phyloP scores from a whole-genome alignment of 2,797 vertebrate genomes.

The Phoebastria nigripes region DNA sequence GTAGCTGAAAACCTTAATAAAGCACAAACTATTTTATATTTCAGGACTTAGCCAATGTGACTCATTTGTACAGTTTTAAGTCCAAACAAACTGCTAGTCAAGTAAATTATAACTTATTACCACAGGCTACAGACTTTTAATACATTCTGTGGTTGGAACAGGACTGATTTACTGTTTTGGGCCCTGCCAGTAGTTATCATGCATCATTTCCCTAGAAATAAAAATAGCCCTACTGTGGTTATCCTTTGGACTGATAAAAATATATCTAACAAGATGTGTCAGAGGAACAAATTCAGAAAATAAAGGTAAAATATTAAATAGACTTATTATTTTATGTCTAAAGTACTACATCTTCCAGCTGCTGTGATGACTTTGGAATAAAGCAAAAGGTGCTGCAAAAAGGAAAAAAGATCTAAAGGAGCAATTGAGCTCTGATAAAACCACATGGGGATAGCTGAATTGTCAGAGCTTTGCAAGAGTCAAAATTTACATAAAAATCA shows the following conservation, averaged over 20 bases:
- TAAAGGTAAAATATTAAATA: conserved; percentile 65
- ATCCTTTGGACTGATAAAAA: conserved; percentile 66
- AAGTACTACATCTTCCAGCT: conserved; percentile 50
- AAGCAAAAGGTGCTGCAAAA: conserved; percentile 37
- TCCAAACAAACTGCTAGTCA: conserved; percentile 55
- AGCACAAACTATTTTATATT: conserved; percentile 44
- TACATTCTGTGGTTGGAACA: conserved; percentile 25
- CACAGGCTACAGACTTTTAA: conserved; percentile 55
- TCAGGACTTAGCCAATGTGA: conserved; percentile 40
- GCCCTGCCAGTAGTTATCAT: conserved; percentile 24
- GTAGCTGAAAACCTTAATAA: conserved; percentile 51
- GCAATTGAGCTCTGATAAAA: conserved; percentile 49
- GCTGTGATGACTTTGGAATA: conserved; percentile 36
- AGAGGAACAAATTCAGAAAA: conserved; percentile 63
- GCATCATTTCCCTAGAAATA: conserved; percentile 64
- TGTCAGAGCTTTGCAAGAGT: conserved; percentile 45
- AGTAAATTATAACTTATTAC: conserved; percentile 63
- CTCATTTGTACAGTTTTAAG: conserved; percentile 57
- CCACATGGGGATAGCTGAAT: conserved; percentile 37
- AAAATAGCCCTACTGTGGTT: conserved; percentile 70
- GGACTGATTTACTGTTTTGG: conserved; percentile 48
- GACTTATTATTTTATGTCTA: conserved; percentile 41
- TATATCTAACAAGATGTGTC: conserved; percentile 52
- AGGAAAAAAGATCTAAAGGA: conserved; percentile 46
- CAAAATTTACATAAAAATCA: conserved; percentile 69